Conservation (phyloP, 2,797 vertebrate species). For the Sciurus vulgaris region DNA sequence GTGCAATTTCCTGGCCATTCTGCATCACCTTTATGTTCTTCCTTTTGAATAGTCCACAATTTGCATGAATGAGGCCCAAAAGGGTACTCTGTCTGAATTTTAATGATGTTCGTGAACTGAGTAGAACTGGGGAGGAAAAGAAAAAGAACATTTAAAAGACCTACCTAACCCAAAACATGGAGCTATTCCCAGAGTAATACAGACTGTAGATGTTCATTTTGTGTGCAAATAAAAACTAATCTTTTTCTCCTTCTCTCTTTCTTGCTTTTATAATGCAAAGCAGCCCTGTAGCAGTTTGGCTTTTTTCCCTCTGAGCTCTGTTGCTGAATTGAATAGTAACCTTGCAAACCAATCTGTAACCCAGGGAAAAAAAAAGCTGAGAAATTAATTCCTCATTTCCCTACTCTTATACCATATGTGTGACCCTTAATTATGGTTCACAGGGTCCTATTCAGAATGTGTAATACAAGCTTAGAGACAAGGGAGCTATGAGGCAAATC, state of each 20-base stretch:
- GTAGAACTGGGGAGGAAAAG: slow-evolving; percentile 40
- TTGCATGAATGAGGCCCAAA: slow-evolving; percentile 55
- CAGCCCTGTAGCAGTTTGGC: slow-evolving; percentile 62
- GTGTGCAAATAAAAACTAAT: slow-evolving; percentile 80
- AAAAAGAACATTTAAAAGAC: slow-evolving; percentile 46
- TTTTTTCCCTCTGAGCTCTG: slow-evolving; percentile 73
- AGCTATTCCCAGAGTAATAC: slow-evolving; percentile 59
- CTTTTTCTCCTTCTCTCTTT: slow-evolving; percentile 62
- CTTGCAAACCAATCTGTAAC: slow-evolving; percentile 80
- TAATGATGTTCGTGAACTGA: slow-evolving; percentile 68
- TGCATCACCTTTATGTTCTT: slow-evolving; percentile 40
- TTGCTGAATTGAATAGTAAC: slow-evolving; percentile 81
- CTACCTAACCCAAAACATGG: slow-evolving; percentile 57
- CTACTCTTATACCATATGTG: slow-evolving; percentile 47
- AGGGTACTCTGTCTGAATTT: slow-evolving; percentile 59
- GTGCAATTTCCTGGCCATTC: slow-evolving; percentile 27
- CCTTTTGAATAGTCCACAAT: slow-evolving; percentile 42
- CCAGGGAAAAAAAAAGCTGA: slow-evolving; percentile 75
- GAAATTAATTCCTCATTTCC: slow-evolving; percentile 84
- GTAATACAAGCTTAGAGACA: slow-evolving; percentile 67
- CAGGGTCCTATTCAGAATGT: slow-evolving; percentile 73
- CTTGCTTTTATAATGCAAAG: slow-evolving; percentile 68
- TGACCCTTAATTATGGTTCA: slow-evolving; percentile 81
- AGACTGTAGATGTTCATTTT: slow-evolving; percentile 66
- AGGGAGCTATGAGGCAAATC: slow-evolving; percentile 68